phyloP scores from a whole-genome alignment of 1,140 invertebrate genomes.

The Penaeus japonicus region DNA sequence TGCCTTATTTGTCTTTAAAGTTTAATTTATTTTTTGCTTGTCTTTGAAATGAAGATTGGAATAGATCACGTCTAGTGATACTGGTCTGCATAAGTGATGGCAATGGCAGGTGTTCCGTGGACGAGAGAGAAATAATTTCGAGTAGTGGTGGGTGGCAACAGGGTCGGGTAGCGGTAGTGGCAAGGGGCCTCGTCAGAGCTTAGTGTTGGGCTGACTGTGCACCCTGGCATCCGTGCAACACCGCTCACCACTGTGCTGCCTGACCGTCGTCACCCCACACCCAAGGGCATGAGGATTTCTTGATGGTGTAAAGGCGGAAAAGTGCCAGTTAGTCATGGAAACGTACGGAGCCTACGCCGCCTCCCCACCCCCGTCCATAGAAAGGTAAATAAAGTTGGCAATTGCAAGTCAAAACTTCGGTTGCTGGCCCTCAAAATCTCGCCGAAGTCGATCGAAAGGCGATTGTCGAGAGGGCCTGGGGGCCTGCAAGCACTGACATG shows the following conservation, averaged over 20 bases:
- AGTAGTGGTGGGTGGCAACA: conserved; percentile 21
- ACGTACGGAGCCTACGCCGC: conserved; percentile 30
- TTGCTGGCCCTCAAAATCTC: neutral
- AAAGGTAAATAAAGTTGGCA: conserved; percentile 38
- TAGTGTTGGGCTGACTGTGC: conserved; percentile 36
- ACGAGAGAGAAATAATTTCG: neutral
- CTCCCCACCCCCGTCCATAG: conserved; percentile 31
- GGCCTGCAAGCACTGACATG: conserved; percentile 27
- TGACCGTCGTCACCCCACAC: conserved; percentile 19
- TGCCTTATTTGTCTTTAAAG: neutral
- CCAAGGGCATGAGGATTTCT: conserved; percentile 46
- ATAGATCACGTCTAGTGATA: neutral
- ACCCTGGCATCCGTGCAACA: conserved; percentile 28
- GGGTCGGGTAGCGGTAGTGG: conserved; percentile 13
- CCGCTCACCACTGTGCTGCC: conserved; percentile 15
- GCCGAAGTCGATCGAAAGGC: conserved; percentile 23
- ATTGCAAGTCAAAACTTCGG: conserved; percentile 25
- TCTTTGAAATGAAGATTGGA: too few relatives aligned
- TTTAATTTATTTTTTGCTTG: neutral
- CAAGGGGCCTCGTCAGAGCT: conserved; percentile 3
- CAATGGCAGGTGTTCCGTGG: neutral
- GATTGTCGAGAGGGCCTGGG: neutral
- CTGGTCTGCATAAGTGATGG: neutral
- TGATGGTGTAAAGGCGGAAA: conserved; percentile 36
- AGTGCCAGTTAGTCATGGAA: conserved; percentile 41